These are phyloP conservation scores for Aporrectodea caliginosa DNA, from an alignment of 1,140 invertebrate genomes.

Conservation along the genomic window DNA sequence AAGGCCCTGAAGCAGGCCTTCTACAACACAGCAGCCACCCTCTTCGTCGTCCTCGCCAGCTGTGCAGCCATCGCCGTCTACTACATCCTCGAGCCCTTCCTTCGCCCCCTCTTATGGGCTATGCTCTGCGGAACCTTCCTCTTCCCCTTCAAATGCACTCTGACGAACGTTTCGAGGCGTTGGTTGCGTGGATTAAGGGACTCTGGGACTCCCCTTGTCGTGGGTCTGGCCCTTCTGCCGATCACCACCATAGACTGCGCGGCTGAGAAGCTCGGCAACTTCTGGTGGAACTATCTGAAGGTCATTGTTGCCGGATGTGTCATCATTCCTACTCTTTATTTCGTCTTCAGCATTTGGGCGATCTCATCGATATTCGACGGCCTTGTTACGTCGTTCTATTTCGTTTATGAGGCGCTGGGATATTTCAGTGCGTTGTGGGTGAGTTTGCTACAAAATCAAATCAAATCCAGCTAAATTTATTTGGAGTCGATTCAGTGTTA, in stretches of 20 bases:
- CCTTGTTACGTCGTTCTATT: slow-evolving; percentile 39
- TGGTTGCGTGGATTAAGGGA: slow-evolving; percentile 63
- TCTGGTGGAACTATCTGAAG: slow-evolving; percentile 46
- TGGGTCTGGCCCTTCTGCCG: slow-evolving; percentile 72
- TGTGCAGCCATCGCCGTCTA: slow-evolving; percentile 65
- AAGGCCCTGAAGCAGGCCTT: slow-evolving; percentile 64
- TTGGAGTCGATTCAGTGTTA: too few relatives aligned
- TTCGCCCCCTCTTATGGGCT: slow-evolving; percentile 89
- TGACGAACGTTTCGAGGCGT: slow-evolving; percentile 65
- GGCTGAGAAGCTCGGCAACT: slow-evolving; percentile 67
- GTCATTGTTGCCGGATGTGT: slow-evolving; percentile 41
- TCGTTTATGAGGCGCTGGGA: slow-evolving; percentile 47
- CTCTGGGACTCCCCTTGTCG: slow-evolving; percentile 58
- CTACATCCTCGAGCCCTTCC: slow-evolving; percentile 80
- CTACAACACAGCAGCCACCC: slow-evolving; percentile 52
- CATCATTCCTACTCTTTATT: neutral
- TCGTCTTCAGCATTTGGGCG: slow-evolving; percentile 18
- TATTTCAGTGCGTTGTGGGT: slow-evolving; percentile 53
- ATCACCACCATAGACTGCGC: slow-evolving; percentile 66
- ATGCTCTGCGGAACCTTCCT: slow-evolving; percentile 83
- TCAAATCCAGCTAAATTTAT: too few relatives aligned
- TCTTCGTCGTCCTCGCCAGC: slow-evolving; percentile 48
- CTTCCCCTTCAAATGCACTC: slow-evolving; percentile 77
- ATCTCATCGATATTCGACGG: slow-evolving; percentile 37
- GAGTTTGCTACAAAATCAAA: too few relatives aligned